Percentiles rank a stretch among this genome's conserved stretches.
Evolutionary conservation across 2,888 invertebrate species (phyloP).

Genomic region (Hermaeophaga mercurialis): DNA sequence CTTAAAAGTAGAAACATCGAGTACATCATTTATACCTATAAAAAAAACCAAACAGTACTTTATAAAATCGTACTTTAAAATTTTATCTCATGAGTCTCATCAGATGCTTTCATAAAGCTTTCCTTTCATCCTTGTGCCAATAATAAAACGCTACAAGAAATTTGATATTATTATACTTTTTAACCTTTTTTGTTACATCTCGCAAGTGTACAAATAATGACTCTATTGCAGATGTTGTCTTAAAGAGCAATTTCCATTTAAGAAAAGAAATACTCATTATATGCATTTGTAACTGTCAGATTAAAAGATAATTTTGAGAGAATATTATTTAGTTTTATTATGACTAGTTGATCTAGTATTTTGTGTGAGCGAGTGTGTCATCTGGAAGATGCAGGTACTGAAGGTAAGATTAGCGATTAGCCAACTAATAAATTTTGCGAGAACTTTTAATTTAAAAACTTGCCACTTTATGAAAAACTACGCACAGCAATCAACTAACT

Average conservation of each 20-base stretch:
- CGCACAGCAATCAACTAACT: too few species aligned
- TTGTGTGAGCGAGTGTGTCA: too few species aligned
- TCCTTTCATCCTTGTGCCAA: slow-evolving; percentile 27
- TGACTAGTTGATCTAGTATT: too few species aligned
- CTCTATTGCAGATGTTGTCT: slow-evolving; percentile 40
- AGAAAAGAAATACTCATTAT: slow-evolving; percentile 26
- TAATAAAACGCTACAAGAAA: slow-evolving; percentile 21
- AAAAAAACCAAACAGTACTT: neutral
- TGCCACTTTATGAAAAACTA: too few species aligned
- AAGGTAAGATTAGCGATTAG: too few species aligned
- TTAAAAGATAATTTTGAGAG: slow-evolving; percentile 16
- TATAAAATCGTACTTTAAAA: slow-evolving; percentile 20
- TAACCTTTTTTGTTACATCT: slow-evolving; percentile 34
- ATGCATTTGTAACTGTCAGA: slow-evolving; percentile 20
- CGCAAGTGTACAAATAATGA: slow-evolving; percentile 40
- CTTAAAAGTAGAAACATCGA: slow-evolving; percentile 14
- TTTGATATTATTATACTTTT: slow-evolving; percentile 29
- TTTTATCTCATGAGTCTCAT: neutral
- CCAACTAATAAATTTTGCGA: too few species aligned
- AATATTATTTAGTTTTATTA: slow-evolving; percentile 15
- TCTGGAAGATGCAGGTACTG: too few species aligned
- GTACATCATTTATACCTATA: slow-evolving; percentile 10
- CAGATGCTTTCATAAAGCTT: slow-evolving; percentile 3
- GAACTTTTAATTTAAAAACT: too few species aligned
- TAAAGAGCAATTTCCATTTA: slow-evolving; percentile 40